A percentile compares a stretch with the other conserved stretches of the same genome.
Conservation (phyloP, 2,888 invertebrate species). For the Cataglyphis cursor region DNA sequence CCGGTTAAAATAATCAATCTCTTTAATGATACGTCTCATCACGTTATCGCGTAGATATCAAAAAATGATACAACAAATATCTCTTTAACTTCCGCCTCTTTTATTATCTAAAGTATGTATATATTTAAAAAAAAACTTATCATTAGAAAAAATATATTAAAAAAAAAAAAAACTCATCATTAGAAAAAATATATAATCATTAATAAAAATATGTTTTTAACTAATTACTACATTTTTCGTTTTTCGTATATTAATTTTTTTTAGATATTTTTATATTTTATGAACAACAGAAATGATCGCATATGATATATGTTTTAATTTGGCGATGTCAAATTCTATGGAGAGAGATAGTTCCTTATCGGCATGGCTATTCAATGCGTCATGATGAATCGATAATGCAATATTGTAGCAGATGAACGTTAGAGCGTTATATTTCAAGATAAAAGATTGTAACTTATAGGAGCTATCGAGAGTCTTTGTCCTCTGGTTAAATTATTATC, state of each 20-base stretch:
- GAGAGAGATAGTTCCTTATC: slow-evolving; percentile 10
- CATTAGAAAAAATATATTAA: not conserved
- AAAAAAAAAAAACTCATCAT: not conserved
- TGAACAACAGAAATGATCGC: not conserved
- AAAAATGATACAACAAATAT: not conserved
- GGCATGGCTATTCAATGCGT: slow-evolving; percentile 23
- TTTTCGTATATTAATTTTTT: not conserved
- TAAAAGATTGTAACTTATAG: slow-evolving; percentile 25
- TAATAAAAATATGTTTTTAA: not conserved
- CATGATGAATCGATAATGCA: slow-evolving; percentile 6
- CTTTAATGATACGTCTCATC: slow-evolving; percentile 14
- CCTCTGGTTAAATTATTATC: slow-evolving; percentile 16
- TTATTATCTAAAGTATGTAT: not conserved
- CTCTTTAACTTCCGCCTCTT: not conserved
- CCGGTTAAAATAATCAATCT: not conserved
- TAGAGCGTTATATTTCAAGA: slow-evolving; percentile 6
- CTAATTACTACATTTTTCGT: not conserved
- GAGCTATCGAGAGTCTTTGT: slow-evolving; percentile 10
- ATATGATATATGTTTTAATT: not conserved
- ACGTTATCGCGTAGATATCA: not conserved
- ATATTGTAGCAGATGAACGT: slow-evolving; percentile 1
- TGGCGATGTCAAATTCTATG: slow-evolving; percentile 10
- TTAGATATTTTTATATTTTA: not conserved
- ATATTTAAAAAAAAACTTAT: not conserved
- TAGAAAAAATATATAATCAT: not conserved